phyloP scores from a whole-genome alignment of 1,140 invertebrate genomes.

The Drosophila kanapiae region DNA sequence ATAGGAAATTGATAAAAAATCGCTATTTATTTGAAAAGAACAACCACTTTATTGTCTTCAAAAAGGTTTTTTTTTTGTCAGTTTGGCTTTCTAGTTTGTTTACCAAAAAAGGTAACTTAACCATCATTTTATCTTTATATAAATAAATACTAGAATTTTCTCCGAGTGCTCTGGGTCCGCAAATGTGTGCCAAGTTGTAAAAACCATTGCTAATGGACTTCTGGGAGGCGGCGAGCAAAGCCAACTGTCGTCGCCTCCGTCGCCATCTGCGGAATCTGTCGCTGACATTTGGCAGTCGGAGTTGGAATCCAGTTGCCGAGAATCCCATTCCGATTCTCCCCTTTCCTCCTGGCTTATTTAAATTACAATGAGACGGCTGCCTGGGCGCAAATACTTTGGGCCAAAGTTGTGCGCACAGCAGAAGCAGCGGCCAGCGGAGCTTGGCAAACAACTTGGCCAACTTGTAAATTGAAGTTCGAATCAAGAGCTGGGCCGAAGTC shows the following conservation, averaged over 20 bases:
- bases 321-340: constrained; percentile 8
- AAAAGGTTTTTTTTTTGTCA: too few species aligned
- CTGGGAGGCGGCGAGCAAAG: constrained; percentile 56
- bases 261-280: constrained; percentile 69
- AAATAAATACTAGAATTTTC: neutral
- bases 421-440: constrained; percentile 30
- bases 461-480: constrained; percentile 81
- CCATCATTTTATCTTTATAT: too few species aligned
- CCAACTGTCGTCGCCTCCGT: constrained; percentile 68
- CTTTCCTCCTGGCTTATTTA: constrained; percentile 65
- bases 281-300: constrained; percentile 80
- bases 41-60: neutral
- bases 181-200: constrained; percentile 80
- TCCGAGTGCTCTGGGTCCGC: constrained; percentile 14
- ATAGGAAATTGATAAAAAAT: neutral
- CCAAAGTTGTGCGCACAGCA: constrained; percentile 35
- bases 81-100: too few species aligned
- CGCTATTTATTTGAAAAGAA: neutral
- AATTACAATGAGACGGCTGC: constrained; percentile 74
- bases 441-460: constrained; percentile 78
- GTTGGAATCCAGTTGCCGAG: constrained; percentile 61
- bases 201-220: constrained; percentile 83
- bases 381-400: constrained; percentile 44
- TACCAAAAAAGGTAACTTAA: neutral
- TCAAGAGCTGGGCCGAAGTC: constrained; percentile 33